Conservation (phyloP, 2,113 vertebrate genomes). For the Vulpes lagopus region DNA sequence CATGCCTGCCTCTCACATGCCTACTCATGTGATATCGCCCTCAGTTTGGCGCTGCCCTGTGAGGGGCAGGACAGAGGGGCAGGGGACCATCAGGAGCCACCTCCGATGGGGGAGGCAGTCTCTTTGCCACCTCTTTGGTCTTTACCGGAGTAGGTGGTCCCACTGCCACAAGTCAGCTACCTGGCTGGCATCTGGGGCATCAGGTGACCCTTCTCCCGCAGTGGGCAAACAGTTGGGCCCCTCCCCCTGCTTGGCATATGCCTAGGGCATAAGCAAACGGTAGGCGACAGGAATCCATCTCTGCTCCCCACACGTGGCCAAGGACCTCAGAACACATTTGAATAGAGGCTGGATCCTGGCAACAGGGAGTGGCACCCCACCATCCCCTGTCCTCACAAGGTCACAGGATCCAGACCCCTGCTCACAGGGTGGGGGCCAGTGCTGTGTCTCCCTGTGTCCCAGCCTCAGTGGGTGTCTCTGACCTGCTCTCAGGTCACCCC, state of each 20-base stretch:
- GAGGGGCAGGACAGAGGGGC: neutral
- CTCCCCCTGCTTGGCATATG: neutral
- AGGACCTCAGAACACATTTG: neutral
- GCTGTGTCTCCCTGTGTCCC: neutral
- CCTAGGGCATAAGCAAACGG: neutral
- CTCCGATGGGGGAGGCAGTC: neutral
- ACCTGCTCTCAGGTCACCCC: neutral
- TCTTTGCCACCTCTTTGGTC: neutral
- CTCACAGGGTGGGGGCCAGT: neutral
- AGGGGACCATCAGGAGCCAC: neutral
- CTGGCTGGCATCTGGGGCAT: neutral
- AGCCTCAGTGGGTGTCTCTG: neutral
- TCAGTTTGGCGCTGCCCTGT: neutral
- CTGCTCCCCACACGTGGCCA: neutral
- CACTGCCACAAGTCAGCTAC: neutral
- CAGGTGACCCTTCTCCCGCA: neutral
- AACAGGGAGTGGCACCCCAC: neutral
- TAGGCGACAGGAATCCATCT: conserved; percentile 34
- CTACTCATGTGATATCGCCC: neutral
- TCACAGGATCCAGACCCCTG: neutral
- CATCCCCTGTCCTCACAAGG: neutral
- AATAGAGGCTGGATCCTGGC: neutral
- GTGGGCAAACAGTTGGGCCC: neutral
- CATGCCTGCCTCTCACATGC: neutral
- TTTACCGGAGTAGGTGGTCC: neutral